Conservation (phyloP, 1,140 invertebrate genomes). For the Hypsibius dujardini region DNA sequence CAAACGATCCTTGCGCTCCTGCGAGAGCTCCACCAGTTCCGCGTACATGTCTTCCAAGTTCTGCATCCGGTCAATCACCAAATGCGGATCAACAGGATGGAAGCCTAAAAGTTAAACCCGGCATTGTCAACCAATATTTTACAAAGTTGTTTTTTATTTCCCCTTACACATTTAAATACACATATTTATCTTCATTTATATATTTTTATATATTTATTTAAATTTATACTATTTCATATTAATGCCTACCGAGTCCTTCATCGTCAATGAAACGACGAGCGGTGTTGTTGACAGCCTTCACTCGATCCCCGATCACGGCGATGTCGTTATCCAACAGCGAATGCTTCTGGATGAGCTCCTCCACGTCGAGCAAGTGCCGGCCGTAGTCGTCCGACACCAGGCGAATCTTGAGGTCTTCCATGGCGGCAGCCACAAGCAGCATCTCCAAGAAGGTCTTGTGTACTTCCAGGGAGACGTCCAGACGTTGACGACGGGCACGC, state of each 20-base stretch:
- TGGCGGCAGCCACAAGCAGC: slow-evolving; percentile 89
- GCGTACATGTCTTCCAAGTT: slow-evolving; percentile 76
- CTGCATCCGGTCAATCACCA: slow-evolving; percentile 81
- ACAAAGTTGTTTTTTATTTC: too few relatives aligned
- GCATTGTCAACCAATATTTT: too few relatives aligned
- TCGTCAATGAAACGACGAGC: slow-evolving; percentile 80
- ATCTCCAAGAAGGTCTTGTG: slow-evolving; percentile 96
- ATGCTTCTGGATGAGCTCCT: slow-evolving; percentile 94
- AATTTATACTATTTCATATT: too few relatives aligned
- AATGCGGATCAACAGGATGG: slow-evolving; percentile 77
- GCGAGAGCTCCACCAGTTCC: slow-evolving; percentile 78
- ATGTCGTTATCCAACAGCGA: slow-evolving; percentile 92
- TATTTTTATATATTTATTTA: too few relatives aligned
- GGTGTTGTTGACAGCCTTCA: slow-evolving; percentile 83
- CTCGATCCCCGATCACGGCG: slow-evolving; percentile 85
- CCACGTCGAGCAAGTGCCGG: slow-evolving; percentile 96
- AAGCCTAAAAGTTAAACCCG: too few relatives aligned
- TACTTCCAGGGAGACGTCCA: slow-evolving; percentile 77
- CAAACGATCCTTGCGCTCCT: slow-evolving; percentile 71
- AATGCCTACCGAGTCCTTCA: slow-evolving; percentile 60
- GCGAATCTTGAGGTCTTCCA: slow-evolving; percentile 55
- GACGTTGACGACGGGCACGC: slow-evolving; percentile 66
- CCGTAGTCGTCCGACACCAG: slow-evolving; percentile 92
- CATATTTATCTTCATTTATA: too few relatives aligned
- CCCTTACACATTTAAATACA: too few relatives aligned